phyloP scores from a whole-genome alignment of 2,113 vertebrate genomes.

The Mesitornis unicolor region DNA sequence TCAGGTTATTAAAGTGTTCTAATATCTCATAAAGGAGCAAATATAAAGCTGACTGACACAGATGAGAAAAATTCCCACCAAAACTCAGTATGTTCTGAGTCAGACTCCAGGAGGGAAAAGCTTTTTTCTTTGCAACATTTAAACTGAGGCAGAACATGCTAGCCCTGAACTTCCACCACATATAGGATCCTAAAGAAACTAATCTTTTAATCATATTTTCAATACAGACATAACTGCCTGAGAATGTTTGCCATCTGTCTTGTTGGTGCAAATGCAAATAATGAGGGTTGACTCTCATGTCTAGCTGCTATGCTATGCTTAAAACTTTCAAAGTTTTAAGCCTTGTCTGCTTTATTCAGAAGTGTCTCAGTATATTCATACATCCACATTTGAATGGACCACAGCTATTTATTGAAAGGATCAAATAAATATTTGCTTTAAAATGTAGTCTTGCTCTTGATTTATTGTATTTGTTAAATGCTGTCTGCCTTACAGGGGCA shows the following conservation, averaged over 20 bases:
- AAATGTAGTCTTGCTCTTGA: background rate
- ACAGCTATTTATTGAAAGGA: background rate
- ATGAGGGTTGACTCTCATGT: background rate
- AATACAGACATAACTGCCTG: background rate
- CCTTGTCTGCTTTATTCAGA: background rate
- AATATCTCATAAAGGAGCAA: background rate
- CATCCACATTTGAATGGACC: background rate
- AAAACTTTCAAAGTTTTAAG: background rate
- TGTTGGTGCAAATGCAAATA: background rate
- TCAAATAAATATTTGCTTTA: conserved; percentile 10
- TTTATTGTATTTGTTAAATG: background rate
- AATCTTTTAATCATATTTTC: background rate
- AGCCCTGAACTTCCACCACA: background rate
- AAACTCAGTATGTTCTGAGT: background rate
- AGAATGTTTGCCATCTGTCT: background rate
- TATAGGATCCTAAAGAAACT: background rate
- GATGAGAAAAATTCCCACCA: background rate
- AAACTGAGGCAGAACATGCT: background rate
- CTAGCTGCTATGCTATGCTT: background rate
- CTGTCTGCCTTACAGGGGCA: background rate
- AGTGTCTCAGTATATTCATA: background rate
- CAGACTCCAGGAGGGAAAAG: background rate
- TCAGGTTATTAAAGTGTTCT: background rate
- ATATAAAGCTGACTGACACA: background rate
- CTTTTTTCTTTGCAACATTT: background rate